Evolutionary conservation across 1,140 invertebrate genomes (phyloP).

Genomic region (Neuroterus valhalla): DNA sequence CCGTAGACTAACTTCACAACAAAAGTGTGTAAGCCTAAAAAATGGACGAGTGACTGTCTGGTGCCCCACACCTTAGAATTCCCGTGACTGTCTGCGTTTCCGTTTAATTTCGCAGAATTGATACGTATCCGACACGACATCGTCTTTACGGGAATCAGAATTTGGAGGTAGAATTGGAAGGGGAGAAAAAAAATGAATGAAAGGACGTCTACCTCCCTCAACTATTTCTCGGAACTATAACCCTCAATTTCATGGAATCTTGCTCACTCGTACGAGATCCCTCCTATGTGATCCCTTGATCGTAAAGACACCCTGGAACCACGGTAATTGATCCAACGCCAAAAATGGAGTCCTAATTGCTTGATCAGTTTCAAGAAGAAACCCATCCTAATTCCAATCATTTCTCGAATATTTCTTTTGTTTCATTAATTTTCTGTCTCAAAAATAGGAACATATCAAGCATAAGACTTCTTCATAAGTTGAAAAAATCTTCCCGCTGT

Average conservation of each 20-base stretch:
- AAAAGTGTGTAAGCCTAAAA: too few species aligned
- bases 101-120: slow-evolving; percentile 46
- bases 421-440: too few species aligned
- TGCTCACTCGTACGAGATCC: background rate
- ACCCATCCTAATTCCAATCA: too few species aligned
- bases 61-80: slow-evolving; percentile 41
- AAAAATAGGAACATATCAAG: too few species aligned
- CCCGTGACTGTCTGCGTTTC: slow-evolving; percentile 38
- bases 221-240: background rate
- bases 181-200: slow-evolving; percentile 48
- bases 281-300: background rate
- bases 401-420: too few species aligned
- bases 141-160: too few species aligned
- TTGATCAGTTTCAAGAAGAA: background rate
- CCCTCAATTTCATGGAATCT: slow-evolving; percentile 5
- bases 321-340: background rate
- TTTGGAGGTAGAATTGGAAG: slow-evolving; percentile 43
- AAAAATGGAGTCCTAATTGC: background rate
- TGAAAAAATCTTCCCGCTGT: too few species aligned
- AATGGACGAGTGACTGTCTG: slow-evolving; percentile 40
- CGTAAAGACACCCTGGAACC: background rate
- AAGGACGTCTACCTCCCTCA: slow-evolving; percentile 37
- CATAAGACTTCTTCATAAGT: too few species aligned
- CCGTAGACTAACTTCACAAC: too few species aligned
- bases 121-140: too few species aligned